Percentiles rank a stretch among this genome's conserved stretches.
phyloP scores from a whole-genome alignment of 2,113 vertebrate species.

The Nannobrachium achirus region DNA sequence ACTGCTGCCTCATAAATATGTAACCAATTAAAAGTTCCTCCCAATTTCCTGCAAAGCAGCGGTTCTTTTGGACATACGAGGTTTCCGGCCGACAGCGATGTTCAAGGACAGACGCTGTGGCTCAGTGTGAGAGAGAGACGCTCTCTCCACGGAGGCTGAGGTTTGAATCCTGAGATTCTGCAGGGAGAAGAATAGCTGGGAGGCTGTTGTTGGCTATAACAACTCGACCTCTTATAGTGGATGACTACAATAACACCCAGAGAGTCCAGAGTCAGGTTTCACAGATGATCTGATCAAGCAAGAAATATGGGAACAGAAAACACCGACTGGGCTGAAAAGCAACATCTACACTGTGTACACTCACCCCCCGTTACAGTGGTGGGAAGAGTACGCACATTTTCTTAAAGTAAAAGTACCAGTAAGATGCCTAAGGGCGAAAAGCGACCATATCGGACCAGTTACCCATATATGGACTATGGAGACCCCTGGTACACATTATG shows the following conservation, averaged over 20 bases:
- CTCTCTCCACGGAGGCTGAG: constrained; percentile 42
- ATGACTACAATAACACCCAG: constrained; percentile 60
- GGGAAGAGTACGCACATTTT: no score
- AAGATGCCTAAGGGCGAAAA: no score
- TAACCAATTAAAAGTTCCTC: no score
- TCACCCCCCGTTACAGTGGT: no score
- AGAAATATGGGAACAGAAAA: constrained; percentile 72
- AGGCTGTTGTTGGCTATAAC: constrained; percentile 66
- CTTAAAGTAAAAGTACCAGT: no score
- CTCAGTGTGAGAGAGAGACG: constrained; percentile 2
- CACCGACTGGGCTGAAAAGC: constrained; percentile 13
- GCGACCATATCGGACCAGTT: no score
- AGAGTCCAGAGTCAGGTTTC: constrained; percentile 68
- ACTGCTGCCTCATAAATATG: no score
- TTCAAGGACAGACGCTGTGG: constrained; percentile 36
- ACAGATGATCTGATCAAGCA: constrained; percentile 68
- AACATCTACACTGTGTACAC: no score
- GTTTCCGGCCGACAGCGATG: constrained; percentile 26
- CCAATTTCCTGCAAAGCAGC: no score
- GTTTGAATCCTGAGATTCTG: constrained; percentile 50
- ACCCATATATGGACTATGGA: no score
- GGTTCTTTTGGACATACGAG: no score
- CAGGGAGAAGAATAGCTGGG: constrained; percentile 46
- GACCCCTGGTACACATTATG: no score
- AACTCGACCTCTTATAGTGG: constrained; percentile 51